phyloP scores from a whole-genome alignment of 1,140 invertebrate genomes.

The Thalassaphorura encarpata region DNA sequence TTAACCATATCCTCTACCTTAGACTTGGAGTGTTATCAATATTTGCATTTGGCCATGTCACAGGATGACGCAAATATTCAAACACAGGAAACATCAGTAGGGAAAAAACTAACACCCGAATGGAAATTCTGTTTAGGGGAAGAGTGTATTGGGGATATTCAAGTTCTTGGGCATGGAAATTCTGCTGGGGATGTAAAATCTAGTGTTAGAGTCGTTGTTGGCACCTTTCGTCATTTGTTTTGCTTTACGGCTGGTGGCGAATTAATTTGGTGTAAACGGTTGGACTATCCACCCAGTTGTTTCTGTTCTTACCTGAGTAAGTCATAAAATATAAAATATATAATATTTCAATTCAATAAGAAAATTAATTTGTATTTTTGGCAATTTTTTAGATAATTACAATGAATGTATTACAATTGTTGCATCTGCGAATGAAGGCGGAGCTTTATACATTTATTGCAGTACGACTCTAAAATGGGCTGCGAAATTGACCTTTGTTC shows the following conservation, averaged over 20 bases:
- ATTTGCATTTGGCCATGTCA: slow-evolving; percentile 24
- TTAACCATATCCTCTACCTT: slow-evolving; percentile 45
- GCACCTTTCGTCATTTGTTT: slow-evolving; percentile 24
- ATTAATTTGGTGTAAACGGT: slow-evolving; percentile 27
- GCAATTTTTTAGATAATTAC: slow-evolving; percentile 19
- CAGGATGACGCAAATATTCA: slow-evolving; percentile 21
- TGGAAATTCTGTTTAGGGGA: slow-evolving; percentile 72
- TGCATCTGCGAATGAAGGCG: slow-evolving; percentile 49
- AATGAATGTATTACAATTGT: slow-evolving; percentile 27
- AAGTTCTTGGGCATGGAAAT: slow-evolving; percentile 49
- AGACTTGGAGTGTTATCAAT: slow-evolving; percentile 29
- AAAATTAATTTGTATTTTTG: slow-evolving; percentile 1
- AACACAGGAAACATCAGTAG: slow-evolving; percentile 29
- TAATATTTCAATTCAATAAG: slow-evolving; percentile 1
- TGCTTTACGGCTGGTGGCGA: slow-evolving; percentile 23
- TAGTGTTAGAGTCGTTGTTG: slow-evolving; percentile 17
- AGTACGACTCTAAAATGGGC: slow-evolving; percentile 72
- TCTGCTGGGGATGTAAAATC: slow-evolving; percentile 26
- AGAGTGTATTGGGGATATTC: slow-evolving; percentile 46
- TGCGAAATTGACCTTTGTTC: slow-evolving; percentile 61
- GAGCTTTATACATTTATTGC: slow-evolving; percentile 63
- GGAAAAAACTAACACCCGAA: slow-evolving; percentile 51
- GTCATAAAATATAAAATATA: slow-evolving; percentile 4
- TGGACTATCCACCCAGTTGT: slow-evolving; percentile 22
- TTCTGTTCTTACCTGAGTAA: slow-evolving; percentile 23